Conservation (phyloP, 2,797 vertebrate genomes). For the Sylvilagus floridanus region DNA sequence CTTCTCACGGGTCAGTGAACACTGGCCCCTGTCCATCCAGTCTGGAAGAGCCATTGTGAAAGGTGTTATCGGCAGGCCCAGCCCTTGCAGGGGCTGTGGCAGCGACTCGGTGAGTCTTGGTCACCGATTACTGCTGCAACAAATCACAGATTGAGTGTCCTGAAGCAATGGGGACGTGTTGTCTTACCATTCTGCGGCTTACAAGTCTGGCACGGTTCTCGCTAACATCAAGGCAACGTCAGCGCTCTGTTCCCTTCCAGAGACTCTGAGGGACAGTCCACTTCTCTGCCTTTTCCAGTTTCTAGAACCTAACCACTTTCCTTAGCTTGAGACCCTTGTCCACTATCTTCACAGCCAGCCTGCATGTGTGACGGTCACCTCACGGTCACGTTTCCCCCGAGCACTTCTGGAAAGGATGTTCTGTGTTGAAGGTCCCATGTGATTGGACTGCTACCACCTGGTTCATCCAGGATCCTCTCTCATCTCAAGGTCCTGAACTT, state of each 20-base stretch:
- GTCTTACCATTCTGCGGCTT: background rate
- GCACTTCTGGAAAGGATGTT: background rate
- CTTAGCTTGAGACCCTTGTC: background rate
- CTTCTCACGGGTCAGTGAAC: background rate
- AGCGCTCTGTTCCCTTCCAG: background rate
- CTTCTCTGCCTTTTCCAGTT: background rate
- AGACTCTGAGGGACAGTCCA: background rate
- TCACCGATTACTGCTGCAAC: background rate
- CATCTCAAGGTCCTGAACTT: background rate
- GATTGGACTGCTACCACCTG: background rate
- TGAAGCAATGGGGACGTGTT: background rate
- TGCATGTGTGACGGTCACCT: background rate
- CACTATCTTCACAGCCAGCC: background rate
- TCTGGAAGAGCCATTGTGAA: background rate
- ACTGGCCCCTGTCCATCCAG: background rate
- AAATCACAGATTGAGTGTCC: background rate
- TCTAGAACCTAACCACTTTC: background rate
- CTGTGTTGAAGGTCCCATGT: background rate
- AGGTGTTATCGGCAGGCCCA: background rate
- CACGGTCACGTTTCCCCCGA: background rate
- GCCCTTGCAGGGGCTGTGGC: background rate
- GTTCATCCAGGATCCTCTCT: background rate
- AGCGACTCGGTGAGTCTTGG: rapidly evolving
- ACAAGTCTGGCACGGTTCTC: background rate
- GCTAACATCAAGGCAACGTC: background rate